These are phyloP conservation scores for Zaprionus tsacasi DNA, from an alignment of 1,140 invertebrate species.

Conservation along the genomic window DNA sequence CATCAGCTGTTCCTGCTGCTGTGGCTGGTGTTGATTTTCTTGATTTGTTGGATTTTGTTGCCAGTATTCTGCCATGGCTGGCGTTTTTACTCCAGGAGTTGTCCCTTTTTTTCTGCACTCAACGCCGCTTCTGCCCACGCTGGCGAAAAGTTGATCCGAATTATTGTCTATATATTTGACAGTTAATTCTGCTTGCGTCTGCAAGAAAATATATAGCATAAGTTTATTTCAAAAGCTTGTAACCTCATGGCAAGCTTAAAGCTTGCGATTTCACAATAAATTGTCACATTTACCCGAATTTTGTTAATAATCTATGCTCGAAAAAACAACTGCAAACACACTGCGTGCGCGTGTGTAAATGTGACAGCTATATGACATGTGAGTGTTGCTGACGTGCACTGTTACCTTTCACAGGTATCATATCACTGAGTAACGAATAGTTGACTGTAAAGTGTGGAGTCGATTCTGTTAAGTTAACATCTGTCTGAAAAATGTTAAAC, in stretches of 20 bases:
- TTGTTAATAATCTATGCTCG: constrained; percentile 40
- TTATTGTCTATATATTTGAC: constrained; percentile 7
- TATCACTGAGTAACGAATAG: constrained; percentile 13
- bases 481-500: neutral
- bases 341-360: constrained; percentile 36
- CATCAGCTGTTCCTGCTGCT: constrained; percentile 28
- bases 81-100: constrained; percentile 1
- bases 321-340: constrained; percentile 45
- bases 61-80: constrained; percentile 69
- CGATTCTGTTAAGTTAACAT: neutral
- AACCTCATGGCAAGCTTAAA: neutral
- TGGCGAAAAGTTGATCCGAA: constrained; percentile 49
- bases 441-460: constrained; percentile 22
- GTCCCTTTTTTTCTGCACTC: constrained; percentile 21
- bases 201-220: constrained; percentile 23
- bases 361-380: constrained; percentile 32
- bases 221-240: neutral
- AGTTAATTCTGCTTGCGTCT: constrained; percentile 17
- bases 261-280: constrained; percentile 47
- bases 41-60: constrained; percentile 45
- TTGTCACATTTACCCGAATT: constrained; percentile 53
- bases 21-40: constrained; percentile 31
- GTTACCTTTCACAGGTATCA: constrained; percentile 31
- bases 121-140: constrained; percentile 30
- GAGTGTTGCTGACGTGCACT: constrained; percentile 49